These are phyloP conservation scores for Plotosus lineatus DNA, from an alignment of 2,113 vertebrate species.

Conservation along the genomic window DNA sequence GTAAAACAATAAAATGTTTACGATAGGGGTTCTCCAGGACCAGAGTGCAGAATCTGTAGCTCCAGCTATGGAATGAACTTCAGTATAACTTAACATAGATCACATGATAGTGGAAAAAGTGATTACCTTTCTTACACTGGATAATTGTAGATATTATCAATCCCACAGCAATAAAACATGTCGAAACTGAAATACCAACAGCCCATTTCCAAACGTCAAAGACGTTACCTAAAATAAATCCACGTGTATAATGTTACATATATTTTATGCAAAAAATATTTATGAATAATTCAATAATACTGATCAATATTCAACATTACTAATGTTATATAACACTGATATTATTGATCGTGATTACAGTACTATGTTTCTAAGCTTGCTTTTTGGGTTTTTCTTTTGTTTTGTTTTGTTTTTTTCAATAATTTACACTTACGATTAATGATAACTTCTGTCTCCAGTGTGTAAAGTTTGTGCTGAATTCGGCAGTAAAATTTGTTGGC, in stretches of 20 bases:
- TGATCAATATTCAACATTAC: no score
- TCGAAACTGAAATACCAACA: not conserved
- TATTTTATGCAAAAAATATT: no score
- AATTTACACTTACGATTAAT: not conserved
- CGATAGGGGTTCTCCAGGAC: not conserved
- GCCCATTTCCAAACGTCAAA: not conserved
- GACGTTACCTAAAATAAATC: not conserved
- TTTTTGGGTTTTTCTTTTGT: no score
- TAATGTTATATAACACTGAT: no score
- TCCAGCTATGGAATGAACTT: not conserved
- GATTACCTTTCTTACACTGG: not conserved
- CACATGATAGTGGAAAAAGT: no score
- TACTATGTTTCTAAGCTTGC: no score
- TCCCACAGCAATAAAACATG: not conserved
- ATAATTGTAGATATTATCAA: not conserved
- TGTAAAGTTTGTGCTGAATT: constrained; percentile 2
- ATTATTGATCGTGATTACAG: no score
- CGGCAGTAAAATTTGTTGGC: not conserved
- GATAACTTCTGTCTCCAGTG: not conserved
- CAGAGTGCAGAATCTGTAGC: not conserved
- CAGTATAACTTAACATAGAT: not conserved
- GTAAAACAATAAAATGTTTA: not conserved
- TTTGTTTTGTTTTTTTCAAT: no score
- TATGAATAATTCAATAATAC: no score
- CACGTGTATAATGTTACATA: no score